These are phyloP conservation scores for Selenia dentaria DNA, from an alignment of 2,888 invertebrate genomes.

Conservation along the genomic window DNA sequence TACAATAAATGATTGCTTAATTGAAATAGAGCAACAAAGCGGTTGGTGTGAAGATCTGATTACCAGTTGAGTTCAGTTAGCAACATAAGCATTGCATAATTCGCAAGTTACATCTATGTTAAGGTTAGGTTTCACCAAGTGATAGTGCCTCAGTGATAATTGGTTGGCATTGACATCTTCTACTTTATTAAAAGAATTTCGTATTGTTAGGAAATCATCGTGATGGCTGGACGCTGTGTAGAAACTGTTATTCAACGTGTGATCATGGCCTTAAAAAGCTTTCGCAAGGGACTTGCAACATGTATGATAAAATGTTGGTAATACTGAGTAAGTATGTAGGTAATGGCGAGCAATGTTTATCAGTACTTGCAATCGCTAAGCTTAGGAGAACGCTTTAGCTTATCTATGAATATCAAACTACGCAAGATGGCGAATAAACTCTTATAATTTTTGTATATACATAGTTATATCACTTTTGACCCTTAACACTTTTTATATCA, in stretches of 20 bases:
- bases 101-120: conserved; percentile 12
- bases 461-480: too few relatives aligned
- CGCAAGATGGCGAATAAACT: too few relatives aligned
- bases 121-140: conserved; percentile 27
- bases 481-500: too few relatives aligned
- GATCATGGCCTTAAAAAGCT: conserved; percentile 29
- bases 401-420: neutral
- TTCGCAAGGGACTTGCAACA: conserved; percentile 26
- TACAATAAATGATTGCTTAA: too few relatives aligned
- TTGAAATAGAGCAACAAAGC: too few relatives aligned
- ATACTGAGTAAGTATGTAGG: neutral
- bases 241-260: conserved; percentile 4
- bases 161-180: conserved; percentile 36
- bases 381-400: neutral
- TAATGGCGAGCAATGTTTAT: neutral
- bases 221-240: conserved; percentile 12
- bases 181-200: conserved; percentile 24
- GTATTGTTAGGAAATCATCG: conserved; percentile 27
- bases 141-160: conserved; percentile 26
- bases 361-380: neutral
- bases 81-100: too few relatives aligned
- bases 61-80: conserved; percentile 1
- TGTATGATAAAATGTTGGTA: neutral
- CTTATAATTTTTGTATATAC: too few relatives aligned
- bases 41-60: neutral